These are phyloP conservation scores for Cerceris ruficornis DNA, from an alignment of 2,888 invertebrate genomes.

Conservation along the genomic window DNA sequence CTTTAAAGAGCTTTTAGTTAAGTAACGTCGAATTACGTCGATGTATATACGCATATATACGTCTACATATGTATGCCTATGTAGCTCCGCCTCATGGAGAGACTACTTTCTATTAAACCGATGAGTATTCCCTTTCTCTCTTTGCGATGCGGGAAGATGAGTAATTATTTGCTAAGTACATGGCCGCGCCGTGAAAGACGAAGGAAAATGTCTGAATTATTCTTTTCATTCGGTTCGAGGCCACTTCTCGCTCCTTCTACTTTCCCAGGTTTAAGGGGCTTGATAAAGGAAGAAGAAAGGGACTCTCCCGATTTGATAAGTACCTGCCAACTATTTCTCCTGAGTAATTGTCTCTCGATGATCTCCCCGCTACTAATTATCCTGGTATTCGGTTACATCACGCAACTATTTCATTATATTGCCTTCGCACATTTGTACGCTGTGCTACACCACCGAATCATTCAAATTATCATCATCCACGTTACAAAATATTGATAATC, in stretches of 20 bases:
- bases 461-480: slow-evolving; percentile 28
- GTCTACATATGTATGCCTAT: no score
- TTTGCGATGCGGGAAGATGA: slow-evolving; percentile 2
- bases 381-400: background rate
- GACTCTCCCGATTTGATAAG: background rate
- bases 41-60: background rate
- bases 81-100: background rate
- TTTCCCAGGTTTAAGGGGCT: background rate
- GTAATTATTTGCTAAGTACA: slow-evolving; percentile 22
- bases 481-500: slow-evolving; percentile 34
- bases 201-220: slow-evolving; percentile 20
- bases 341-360: background rate
- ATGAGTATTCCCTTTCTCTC: background rate
- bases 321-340: background rate
- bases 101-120: background rate
- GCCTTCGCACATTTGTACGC: slow-evolving; percentile 30
- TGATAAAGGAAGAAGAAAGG: background rate
- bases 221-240: slow-evolving; percentile 23
- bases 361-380: background rate
- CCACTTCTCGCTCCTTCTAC: slow-evolving; percentile 13
- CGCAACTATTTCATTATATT: slow-evolving; percentile 7
- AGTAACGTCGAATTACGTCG: slow-evolving; percentile 16
- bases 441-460: slow-evolving; percentile 26
- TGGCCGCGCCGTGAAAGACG: background rate
- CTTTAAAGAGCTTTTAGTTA: slow-evolving; percentile 10